Evolutionary conservation across 2,113 vertebrate species (phyloP).

Genomic region (Gopherus evgoodei): DNA sequence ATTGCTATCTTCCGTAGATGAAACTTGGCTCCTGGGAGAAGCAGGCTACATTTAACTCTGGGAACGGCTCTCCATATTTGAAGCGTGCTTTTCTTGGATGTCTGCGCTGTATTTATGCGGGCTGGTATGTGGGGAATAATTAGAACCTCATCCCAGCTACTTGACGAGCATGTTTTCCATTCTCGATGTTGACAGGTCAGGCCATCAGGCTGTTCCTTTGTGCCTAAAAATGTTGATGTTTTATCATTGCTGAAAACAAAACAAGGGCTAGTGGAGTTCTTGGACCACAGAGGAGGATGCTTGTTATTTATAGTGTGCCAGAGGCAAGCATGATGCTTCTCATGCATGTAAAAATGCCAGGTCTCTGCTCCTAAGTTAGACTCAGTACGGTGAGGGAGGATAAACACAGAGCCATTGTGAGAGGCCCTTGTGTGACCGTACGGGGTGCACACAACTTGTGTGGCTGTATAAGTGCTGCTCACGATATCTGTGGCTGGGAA

Average conservation of each 20-base stretch:
- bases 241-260: conserved; percentile 5
- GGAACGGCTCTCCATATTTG: conserved; percentile 16
- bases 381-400: fast-evolving
- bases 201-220: background rate
- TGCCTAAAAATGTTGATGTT: background rate
- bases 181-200: conserved; percentile 46
- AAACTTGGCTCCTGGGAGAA: background rate
- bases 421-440: fast-evolving
- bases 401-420: background rate
- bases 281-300: fast-evolving
- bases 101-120: conserved; percentile 16
- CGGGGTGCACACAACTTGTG: fast-evolving
- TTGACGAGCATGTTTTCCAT: conserved; percentile 41
- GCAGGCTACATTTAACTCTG: background rate
- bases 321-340: background rate
- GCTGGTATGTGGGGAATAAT: conserved; percentile 60
- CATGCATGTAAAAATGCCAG: fast-evolving
- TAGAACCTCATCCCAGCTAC: conserved; percentile 50
- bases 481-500: background rate
- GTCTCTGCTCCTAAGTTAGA: background rate
- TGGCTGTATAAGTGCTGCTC: background rate
- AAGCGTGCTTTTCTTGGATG: conserved; percentile 66
- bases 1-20: background rate
- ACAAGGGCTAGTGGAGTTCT: background rate
- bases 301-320: background rate